Evolutionary conservation across 1,140 invertebrate species (phyloP), one percentile per base, ranked within the genome.

Genomic region (Atta cephalotes): DNA sequence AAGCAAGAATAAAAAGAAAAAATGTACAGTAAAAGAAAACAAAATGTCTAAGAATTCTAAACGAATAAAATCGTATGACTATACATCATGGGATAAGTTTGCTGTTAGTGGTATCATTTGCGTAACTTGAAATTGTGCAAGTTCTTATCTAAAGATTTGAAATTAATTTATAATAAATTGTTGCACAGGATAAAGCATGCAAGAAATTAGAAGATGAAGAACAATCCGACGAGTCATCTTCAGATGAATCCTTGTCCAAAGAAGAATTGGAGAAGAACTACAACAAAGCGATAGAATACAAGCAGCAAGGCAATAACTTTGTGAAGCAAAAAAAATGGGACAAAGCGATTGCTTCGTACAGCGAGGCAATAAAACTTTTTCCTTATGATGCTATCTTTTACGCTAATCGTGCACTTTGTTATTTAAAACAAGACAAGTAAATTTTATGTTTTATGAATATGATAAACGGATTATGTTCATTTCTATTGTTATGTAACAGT

Each of bases 351-450:
- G 94, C 96, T 12, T 97, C 97, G 88, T 99, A 99, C 92, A 97
- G 96, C 35, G 95, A 96, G 91, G 98, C 98, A 14, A 97, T 99
- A 65, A 95, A 97, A 85, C 94, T 97, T 58, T 97, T 98, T 93
- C 96, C 97, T 10, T 96, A 97, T 85, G 98, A 99, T 95, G 96
- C 98, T 9, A 96, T 98, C 9, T 97, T 98, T 92, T 98, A 97
- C 93, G 98, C 98, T 10, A 99, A 99, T 95, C 96, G 98, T 92
- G 98, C 98, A 10, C 96, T 99, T 84, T 98, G 98, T 88, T 97
- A 97, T 89, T 95, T 99, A 14, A 99, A 98, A 94, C 96, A 97
- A 90, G 96, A 98, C 88, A 97, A 97, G 98, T 99, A 96, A 82
- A 60, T 60, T 76, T 81, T 80, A 14, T 51, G 31, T 62, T 25